Conservation (phyloP, 2,888 invertebrate species). For the Eupeodes latifasciatus region DNA sequence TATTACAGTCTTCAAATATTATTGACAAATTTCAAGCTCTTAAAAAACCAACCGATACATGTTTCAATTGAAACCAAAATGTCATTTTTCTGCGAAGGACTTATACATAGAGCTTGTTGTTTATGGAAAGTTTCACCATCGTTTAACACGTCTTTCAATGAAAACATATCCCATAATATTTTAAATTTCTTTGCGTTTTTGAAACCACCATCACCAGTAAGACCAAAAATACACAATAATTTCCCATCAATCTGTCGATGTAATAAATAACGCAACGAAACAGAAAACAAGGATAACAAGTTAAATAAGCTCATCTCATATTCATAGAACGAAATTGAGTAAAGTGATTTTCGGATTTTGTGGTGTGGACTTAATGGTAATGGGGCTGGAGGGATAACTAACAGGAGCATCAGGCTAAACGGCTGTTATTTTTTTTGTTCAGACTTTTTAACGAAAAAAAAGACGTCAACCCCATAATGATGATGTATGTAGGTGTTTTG, state of each 20-base stretch:
- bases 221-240: conserved; percentile 6
- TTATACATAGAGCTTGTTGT: no score
- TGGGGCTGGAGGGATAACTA: background rate
- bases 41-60: no score
- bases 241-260: conserved; percentile 56
- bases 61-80: no score
- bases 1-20: no score
- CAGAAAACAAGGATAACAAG: conserved; percentile 71
- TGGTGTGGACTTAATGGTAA: conserved; percentile 62
- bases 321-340: conserved; percentile 79
- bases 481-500: background rate
- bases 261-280: conserved; percentile 62
- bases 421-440: conserved; percentile 33
- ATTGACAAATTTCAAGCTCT: no score
- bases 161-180: no score
- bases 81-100: no score
- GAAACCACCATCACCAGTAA: background rate
- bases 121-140: no score
- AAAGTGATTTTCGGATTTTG: conserved; percentile 51
- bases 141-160: no score
- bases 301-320: conserved; percentile 78
- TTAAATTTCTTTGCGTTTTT: no score
- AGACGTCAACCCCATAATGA: background rate
- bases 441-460: background rate
- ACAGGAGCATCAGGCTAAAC: conserved; percentile 47